Base-by-base conservation (phyloP, 2,113 vertebrate species). In the Orycteropus afer region DNA sequence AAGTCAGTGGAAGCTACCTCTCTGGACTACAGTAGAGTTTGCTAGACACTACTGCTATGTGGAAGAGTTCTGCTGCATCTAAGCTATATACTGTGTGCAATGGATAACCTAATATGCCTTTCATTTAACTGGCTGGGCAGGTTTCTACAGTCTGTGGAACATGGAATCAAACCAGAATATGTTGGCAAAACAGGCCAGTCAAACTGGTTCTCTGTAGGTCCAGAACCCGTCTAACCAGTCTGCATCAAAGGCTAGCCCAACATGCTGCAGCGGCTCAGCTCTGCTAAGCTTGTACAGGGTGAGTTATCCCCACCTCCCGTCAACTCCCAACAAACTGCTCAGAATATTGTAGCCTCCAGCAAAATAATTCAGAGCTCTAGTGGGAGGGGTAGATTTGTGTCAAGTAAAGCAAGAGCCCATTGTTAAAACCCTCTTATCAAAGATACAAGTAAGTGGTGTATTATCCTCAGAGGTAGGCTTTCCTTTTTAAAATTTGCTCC, bases 31-130 rank as follows among this genome's bases (percentile, higher is more conserved):
- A 97, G 96, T 97, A 97, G 97, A 98, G 97, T 98, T 93, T 98
- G 97, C 98, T 95, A 98, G 97, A 96, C 93, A 87, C 96, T 69
- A 40, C 91, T 96, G 93, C 87, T 96, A 76, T 95, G 97, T 96
- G 89, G 94, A 98, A 90, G 97, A 97, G 98, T 96, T 97, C 97
- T 98, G 98, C 97, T 98, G 98, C 98, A 97, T 98, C 98, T 98
- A 95, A 98, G 97, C 98, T 98, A 98, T 98, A 98, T 98, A 98
- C 98, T 98, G 98, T 98, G 98, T 98, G 98, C 98, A 98, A 98
- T 98, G 98, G 98, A 98, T 99, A 99, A 99, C 98, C 98, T 98
- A 99, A 99, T 99, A 98, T 98, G 98, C 98, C 98, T 99, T 99
- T 99, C 98, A 99, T 99, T 98, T 98, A 99, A 99, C 99, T 99